Evolutionary conservation across 1,140 invertebrate species (phyloP), one percentile per base, ranked within the genome.

Genomic region (Palaemon carinicauda): DNA sequence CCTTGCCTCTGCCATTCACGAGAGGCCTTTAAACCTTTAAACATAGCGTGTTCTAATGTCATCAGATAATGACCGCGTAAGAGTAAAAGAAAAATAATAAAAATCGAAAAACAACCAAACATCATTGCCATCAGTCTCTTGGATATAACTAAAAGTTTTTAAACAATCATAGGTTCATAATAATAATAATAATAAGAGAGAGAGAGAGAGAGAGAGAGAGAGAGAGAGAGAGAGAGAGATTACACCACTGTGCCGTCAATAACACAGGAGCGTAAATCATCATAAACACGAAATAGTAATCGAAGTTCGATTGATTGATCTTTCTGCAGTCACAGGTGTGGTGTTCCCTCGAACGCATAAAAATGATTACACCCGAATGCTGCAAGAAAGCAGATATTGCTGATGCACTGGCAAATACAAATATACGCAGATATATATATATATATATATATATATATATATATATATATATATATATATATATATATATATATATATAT

Each of bases 401-500:
- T 12, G 1, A 52, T 52, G 50, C 50, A 78, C 15, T 41, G 17
- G 50, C 41, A 79, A 24, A 79, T 52, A 79, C n/a, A 79, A 17
- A 79, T 54, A 51, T 15, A 41, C 3, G 19, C 3, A 41, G 15
- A 41, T 31, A 41, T 41, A 79, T 54, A 79, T 52, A 79, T 79
- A 79, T 79, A 79, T 19, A 79, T 51, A 54, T 51, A 79, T 19
- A 79, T 79, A 52, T 79, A 53, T 52, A 54, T 79, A 79, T 79
- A 79, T 54, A 52, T 52, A 79, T 52, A 79, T 52, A 21, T 52
- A 24, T 79, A 24, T 52, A 12, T 54, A 14, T 52, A 27, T 41
- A 27, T 78, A 27, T 78, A 27, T 52, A 27, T 78, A 27, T 52
- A 27, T 78, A 27, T 52, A 27, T 41, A 7, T 52, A 52, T 78